These are phyloP conservation scores for Ormia ochracea DNA, from an alignment of 2,888 invertebrate species.

Conservation along the genomic window DNA sequence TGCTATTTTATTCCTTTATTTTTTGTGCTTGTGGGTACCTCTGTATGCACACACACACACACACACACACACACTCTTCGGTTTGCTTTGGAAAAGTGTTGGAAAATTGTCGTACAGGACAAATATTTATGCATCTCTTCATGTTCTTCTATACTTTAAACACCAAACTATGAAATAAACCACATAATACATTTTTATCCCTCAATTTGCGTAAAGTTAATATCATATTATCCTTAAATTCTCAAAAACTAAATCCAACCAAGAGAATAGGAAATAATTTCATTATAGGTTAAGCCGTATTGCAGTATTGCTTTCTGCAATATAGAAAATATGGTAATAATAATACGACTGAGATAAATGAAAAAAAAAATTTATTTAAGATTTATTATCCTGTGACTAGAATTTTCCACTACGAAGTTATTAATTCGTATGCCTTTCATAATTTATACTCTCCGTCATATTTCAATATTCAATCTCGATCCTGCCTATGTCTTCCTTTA, in stretches of 20 bases:
- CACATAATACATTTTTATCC: constrained; percentile 25
- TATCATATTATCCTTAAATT: neutral
- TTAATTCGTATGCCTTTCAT: too few relatives aligned
- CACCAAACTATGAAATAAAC: constrained; percentile 16
- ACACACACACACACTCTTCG: neutral
- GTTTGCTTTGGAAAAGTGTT: constrained; percentile 29
- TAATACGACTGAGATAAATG: too few relatives aligned
- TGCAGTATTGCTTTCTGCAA: neutral
- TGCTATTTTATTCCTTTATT: too few relatives aligned
- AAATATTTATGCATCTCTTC: neutral
- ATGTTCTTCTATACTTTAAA: neutral
- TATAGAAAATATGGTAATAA: too few relatives aligned
- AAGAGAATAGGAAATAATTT: neutral
- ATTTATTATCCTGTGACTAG: too few relatives aligned
- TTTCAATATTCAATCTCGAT: too few relatives aligned
- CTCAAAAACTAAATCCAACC: constrained; percentile 14
- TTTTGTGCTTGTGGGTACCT: too few relatives aligned
- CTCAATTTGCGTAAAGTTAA: constrained; percentile 22
- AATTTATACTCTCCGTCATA: too few relatives aligned
- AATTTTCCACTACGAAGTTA: too few relatives aligned
- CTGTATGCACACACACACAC: too few relatives aligned
- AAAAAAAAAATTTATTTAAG: too few relatives aligned
- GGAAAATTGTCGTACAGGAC: constrained; percentile 4
- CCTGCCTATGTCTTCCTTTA: too few relatives aligned
- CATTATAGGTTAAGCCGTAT: neutral